Conservation (phyloP, 2,797 vertebrate genomes). For the Acrossocheilus fasciatus region DNA sequence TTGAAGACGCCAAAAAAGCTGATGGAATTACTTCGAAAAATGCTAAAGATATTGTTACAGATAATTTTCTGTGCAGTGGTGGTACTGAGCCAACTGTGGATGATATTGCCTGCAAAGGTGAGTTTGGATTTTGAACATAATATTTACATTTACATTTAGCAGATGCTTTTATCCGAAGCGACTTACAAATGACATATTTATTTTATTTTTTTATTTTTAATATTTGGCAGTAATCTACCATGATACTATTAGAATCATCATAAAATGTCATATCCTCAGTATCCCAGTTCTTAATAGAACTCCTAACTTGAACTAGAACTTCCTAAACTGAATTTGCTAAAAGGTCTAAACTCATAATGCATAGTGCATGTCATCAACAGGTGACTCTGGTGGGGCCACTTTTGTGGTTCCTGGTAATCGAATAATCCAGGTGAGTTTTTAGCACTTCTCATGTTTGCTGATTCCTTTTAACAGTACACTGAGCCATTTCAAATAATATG, state of each 20-base stretch:
- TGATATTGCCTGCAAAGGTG: slow-evolving; percentile 66
- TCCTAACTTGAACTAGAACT: too few relatives aligned
- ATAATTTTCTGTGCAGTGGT: slow-evolving; percentile 65
- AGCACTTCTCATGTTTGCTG: slow-evolving; percentile 1
- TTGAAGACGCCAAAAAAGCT: slow-evolving; percentile 49
- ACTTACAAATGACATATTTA: too few relatives aligned
- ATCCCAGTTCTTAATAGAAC: background rate
- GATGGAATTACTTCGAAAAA: background rate
- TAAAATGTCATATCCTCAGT: background rate
- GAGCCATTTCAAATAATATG: background rate
- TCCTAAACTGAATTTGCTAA: background rate
- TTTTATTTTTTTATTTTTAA: background rate
- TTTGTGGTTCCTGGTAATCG: slow-evolving; percentile 54
- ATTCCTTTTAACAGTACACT: background rate
- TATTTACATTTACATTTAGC: too few relatives aligned
- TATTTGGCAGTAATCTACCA: background rate
- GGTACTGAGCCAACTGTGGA: slow-evolving; percentile 46
- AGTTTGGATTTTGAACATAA: background rate
- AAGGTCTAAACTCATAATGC: background rate
- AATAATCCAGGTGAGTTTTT: slow-evolving; percentile 61
- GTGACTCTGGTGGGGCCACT: slow-evolving; percentile 64
- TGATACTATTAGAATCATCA: background rate
- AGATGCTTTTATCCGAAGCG: too few relatives aligned
- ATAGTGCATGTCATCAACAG: slow-evolving; percentile 45
- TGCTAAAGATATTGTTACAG: slow-evolving; percentile 43